Evolutionary conservation across 1,140 invertebrate genomes (phyloP), one percentile per base, ranked within the genome.

Genomic region (Drosophila mayri): DNA sequence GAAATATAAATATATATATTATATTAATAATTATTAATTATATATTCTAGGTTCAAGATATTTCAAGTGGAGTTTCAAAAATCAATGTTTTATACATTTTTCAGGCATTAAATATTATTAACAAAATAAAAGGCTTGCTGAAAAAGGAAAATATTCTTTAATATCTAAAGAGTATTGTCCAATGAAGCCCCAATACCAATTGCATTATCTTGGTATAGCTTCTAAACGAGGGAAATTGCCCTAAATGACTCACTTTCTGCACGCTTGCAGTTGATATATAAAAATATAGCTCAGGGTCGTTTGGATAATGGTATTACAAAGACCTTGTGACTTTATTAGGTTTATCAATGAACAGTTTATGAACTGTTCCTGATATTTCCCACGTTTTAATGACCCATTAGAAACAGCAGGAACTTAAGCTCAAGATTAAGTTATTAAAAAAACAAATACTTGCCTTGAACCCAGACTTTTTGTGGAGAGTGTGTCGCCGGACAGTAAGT

Each of bases 321-420:
- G 67, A 32, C 67, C 63, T 57, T 55, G 67, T 32, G 16, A 55
- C 62, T 46, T 22, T 28, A 70, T 66, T 46, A 28, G 11, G n/a
- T 25, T 25, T 32, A 35, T 22, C 35, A 8, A 3, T 3, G 1
- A n/a, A 35, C 35, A 18, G 16, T n/a, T 25, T 22, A 0, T 18
- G 35, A 22, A 8, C 37, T 18, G 50, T 7, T 20, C 32, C 32
- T 20, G 60, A 58, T 25, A 43, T 11, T 12, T n/a, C 12, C 28
- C 37, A 35, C 60, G 30, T 4, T n/a, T 32, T 35, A 44, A 66
- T 52, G 18, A 25, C 7, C 18, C 18, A 50, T 50, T 40, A 35
- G 14, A 41, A 41, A 40, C 54, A 57, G 14, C 25, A 63, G 20
- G 25, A 71, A 55, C 35, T 20, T 35, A 35, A 47, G 40, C 37